Base-by-base conservation (phyloP, 2,888 invertebrate species). In the Leptopterna dolabrata region DNA sequence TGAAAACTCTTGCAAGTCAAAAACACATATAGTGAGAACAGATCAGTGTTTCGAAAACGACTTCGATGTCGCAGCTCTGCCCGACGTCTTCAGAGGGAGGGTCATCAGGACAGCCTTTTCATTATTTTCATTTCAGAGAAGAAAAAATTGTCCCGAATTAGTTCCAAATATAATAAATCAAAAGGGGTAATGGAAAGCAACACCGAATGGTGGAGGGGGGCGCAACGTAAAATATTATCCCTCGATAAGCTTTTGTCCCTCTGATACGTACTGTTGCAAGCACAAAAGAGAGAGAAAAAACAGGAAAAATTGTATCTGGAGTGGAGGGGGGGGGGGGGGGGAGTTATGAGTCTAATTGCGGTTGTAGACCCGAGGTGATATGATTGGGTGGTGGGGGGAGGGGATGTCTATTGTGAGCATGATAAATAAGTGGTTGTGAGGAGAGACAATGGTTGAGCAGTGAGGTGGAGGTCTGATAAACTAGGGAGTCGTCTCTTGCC, bases 331-430 rank as follows among this genome's bases (percentile, higher is more conserved):
- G n/a, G n/a, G n/a, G n/a, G n/a, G n/a, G n/a, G n/a, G n/a, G 73
- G 73, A 85, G 85, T 85, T 85, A 85, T 73, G 85, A 85, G 85
- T 85, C 73, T 85, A 85, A 85, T 85, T 85, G 85, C 71, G 85
- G 85, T 85, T 71, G 71, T 85, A 45, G 85, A 45, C 29, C 47
- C 29, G 36, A 9, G 55, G 11, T 1, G 36, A 36, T n/a, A n/a
- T n/a, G n/a, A n/a, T n/a, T n/a, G n/a, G n/a, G n/a, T n/a, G n/a
- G 16, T 16, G 27, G 30, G 41, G 19, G 73, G 36, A 13, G 73
- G 36, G 73, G 41, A 16, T 43, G 45, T 83, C 85, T 45, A 85
- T 85, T 85, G 85, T 85, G 43, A 73, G 73, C 85, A 85, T 85
- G 85, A 85, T 85, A 85, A 85, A 85, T 85, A 85, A 85, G 85